Base-by-base conservation (phyloP, 2,113 vertebrate species). In the Podarcis raffonei region DNA sequence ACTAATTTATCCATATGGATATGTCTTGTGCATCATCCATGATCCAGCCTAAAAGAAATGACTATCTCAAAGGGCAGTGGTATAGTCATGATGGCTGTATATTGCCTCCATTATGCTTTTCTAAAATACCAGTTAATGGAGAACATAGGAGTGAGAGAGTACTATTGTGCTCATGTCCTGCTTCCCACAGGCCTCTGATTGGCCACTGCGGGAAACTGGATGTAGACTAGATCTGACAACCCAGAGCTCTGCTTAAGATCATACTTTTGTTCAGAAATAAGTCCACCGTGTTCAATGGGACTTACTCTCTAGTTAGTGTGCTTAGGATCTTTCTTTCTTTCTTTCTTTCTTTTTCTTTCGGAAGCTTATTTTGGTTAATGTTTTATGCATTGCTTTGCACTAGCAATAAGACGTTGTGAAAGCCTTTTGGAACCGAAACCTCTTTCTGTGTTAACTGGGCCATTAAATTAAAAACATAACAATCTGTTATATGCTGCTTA, bases 321-420 rank as follows among this genome's bases (percentile, higher is more conserved):
- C 62, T 87, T 81, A 57, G 42, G 42, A 69, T 79, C 83, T 53
- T 53, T 69, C 35, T 18, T 68, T 83, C 75, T 87, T 77, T 89
- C 90, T 78, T 86, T 9, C 8, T 1, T 3, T 1, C 12, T 53
- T 82, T 53, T 82, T 87, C 88, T 86, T 37, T 53, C 89, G 39
- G 53, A 42, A 90, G 22, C 6, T 93, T 37, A 78, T 32, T 92
- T 84, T 22, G 48, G 8, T 1, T 76, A 66, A 87, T 83, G 12
- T 88, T 94, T 90, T 92, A 88, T 94, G 94, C 94, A 75, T 80
- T 92, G 71, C 42, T 96, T 93, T 93, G 22, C 69, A 84, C 68
- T 85, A 86, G 25, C 9, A 79, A 74, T 78, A 91, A 94, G 87
- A 11, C 23, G 83, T 1, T 81, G 92, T 76, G 92, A 91, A 92